Percentiles rank a stretch among this genome's conserved stretches.
Evolutionary conservation across 2,113 vertebrate species (phyloP).

Genomic region (Coptodon rendalli): DNA sequence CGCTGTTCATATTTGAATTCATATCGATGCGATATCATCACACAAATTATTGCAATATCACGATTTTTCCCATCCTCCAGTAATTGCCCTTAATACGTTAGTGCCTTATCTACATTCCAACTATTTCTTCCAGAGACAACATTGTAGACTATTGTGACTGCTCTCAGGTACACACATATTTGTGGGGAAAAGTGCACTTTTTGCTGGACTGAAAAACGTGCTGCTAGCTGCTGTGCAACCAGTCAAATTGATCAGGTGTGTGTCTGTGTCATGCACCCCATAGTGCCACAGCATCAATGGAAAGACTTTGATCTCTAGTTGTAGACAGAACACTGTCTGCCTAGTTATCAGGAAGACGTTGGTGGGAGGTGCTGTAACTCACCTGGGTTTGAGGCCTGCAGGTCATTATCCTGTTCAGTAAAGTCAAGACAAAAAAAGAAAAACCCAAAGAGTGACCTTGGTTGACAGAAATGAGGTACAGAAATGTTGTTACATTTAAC

Average conservation of each 20-base stretch:
- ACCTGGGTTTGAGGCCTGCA: background rate
- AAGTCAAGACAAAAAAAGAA: background rate
- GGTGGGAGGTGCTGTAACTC: background rate
- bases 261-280: background rate
- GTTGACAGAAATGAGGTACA: background rate
- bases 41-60: background rate
- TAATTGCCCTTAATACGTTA: background rate
- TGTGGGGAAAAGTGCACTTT: background rate
- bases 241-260: background rate
- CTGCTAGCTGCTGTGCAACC: background rate
- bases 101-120: background rate
- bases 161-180: background rate
- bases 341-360: background rate
- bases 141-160: rapidly evolving
- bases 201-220: background rate
- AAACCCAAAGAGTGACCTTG: background rate
- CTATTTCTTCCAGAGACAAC: background rate
- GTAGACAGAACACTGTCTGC: background rate
- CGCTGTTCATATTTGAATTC: background rate
- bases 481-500: background rate
- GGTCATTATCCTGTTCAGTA: background rate
- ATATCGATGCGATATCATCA: background rate
- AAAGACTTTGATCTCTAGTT: background rate
- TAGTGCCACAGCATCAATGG: background rate
- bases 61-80: background rate